phyloP scores from a whole-genome alignment of 2,888 invertebrate genomes.

The Nomada hirtipes region DNA sequence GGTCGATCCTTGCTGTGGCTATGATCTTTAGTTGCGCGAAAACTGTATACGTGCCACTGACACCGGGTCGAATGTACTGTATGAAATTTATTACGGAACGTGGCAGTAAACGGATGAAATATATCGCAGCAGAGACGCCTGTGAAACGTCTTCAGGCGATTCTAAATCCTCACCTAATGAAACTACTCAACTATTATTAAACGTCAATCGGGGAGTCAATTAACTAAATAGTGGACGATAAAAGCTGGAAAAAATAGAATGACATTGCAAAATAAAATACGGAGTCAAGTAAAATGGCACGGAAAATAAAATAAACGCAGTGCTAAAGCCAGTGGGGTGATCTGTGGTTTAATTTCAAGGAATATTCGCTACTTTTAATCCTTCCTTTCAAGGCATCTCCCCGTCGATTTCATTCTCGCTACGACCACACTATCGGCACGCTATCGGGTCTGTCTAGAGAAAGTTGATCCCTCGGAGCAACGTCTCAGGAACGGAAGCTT shows the following conservation, averaged over 20 bases:
- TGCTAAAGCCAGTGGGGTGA: too few species aligned
- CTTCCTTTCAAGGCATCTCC: too few species aligned
- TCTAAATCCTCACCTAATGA: not conserved
- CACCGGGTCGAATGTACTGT: conserved; percentile 5
- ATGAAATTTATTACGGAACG: conserved; percentile 27
- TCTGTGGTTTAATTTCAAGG: too few species aligned
- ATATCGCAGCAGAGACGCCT: not conserved
- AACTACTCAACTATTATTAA: not conserved
- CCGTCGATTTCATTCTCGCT: too few species aligned
- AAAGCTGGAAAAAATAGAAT: too few species aligned
- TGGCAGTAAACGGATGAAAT: conserved; percentile 8
- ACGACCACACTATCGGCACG: too few species aligned
- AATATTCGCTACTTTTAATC: too few species aligned
- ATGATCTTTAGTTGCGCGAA: conserved; percentile 40
- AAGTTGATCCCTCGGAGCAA: not conserved
- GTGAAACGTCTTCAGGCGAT: not conserved
- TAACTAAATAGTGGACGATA: too few species aligned
- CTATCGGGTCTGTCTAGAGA: too few species aligned
- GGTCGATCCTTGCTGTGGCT: conserved; percentile 21
- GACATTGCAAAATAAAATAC: too few species aligned
- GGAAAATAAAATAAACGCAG: too few species aligned
- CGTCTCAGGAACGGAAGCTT: conserved; percentile 1
- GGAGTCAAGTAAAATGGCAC: too few species aligned
- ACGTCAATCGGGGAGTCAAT: not conserved
- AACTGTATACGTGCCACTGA: conserved; percentile 14